Percentiles rank a stretch among this genome's conserved stretches.
Conservation (phyloP, 1,140 invertebrate genomes). For the Drosophila bocqueti region DNA sequence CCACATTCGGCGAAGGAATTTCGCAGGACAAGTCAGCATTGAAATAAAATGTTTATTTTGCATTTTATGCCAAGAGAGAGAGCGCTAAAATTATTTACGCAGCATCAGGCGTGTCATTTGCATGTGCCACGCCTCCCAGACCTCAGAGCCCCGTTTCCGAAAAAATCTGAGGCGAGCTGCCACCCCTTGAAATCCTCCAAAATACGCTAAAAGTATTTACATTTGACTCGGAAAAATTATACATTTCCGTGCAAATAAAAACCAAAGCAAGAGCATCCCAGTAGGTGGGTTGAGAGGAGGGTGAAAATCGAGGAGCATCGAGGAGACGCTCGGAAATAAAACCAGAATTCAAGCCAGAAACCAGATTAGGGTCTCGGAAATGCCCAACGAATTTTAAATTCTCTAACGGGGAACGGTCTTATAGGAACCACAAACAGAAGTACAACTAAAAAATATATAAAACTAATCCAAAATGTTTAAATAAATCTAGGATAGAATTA, state of each 20-base stretch:
- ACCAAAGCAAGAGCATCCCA: slow-evolving; percentile 32
- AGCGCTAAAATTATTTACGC: slow-evolving; percentile 82
- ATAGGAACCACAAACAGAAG: not conserved
- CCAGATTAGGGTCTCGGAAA: slow-evolving; percentile 15
- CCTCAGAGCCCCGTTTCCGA: not conserved
- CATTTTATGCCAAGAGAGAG: slow-evolving; percentile 78
- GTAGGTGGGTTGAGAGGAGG: not conserved
- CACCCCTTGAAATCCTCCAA: slow-evolving; percentile 72
- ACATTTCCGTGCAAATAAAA: slow-evolving; percentile 83
- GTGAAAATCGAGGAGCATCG: slow-evolving; percentile 18
- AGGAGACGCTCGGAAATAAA: slow-evolving; percentile 51
- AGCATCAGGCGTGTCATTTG: slow-evolving; percentile 82
- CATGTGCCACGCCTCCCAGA: slow-evolving; percentile 66
- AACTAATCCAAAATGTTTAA: not conserved
- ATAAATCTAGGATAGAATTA: not conserved
- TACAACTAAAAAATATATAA: not conserved
- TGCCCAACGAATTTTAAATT: slow-evolving; percentile 46
- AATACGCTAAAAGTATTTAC: slow-evolving; percentile 83
- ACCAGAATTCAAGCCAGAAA: slow-evolving; percentile 44
- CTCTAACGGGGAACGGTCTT: slow-evolving; percentile 13
- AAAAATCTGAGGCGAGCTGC: slow-evolving; percentile 26
- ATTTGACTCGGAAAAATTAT: slow-evolving; percentile 82
- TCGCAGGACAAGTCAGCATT: slow-evolving; percentile 30
- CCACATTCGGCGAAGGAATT: slow-evolving; percentile 50
- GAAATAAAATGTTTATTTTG: slow-evolving; percentile 82